Evolutionary conservation across 35 echinoderm and acorn worm genomes (phyloP).

Genomic region (Anneissia japonica): DNA sequence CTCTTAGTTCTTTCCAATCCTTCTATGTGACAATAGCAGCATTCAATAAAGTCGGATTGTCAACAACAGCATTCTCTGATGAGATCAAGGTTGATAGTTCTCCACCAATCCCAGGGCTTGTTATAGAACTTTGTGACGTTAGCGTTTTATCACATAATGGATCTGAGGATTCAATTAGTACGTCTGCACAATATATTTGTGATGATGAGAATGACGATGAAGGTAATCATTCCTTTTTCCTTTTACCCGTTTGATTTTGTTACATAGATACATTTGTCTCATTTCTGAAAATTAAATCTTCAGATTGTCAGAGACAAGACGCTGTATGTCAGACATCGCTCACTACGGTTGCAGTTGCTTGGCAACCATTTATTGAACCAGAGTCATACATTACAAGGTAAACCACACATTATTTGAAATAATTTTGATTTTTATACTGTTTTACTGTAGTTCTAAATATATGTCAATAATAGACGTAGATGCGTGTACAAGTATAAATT

Average conservation of each 20-base stretch:
- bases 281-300: background rate
- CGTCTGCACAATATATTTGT: too few relatives aligned
- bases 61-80: slow-evolving; percentile 18
- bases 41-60: slow-evolving; percentile 32
- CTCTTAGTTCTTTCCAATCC: background rate
- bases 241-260: too few relatives aligned
- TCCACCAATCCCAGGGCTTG: slow-evolving; percentile 14
- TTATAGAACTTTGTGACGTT: slow-evolving; percentile 22
- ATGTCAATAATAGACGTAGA: too few relatives aligned
- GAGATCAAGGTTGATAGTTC: slow-evolving; percentile 38
- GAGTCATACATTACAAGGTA: slow-evolving; percentile 33
- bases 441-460: too few relatives aligned
- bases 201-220: too few relatives aligned
- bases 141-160: too few relatives aligned
- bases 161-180: too few relatives aligned
- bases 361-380: slow-evolving; percentile 38
- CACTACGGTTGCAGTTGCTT: slow-evolving; percentile 15
- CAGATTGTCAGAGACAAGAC: slow-evolving; percentile 11
- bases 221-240: too few relatives aligned
- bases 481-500: too few relatives aligned
- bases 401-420: too few relatives aligned
- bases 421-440: too few relatives aligned
- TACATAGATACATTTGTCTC: too few relatives aligned
- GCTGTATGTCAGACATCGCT: slow-evolving; percentile 24
- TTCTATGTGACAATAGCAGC: slow-evolving; percentile 23